Evolutionary conservation across 2,888 invertebrate species (phyloP), one percentile per base, ranked within the genome.

Genomic region (Drosophila anomalipes): DNA sequence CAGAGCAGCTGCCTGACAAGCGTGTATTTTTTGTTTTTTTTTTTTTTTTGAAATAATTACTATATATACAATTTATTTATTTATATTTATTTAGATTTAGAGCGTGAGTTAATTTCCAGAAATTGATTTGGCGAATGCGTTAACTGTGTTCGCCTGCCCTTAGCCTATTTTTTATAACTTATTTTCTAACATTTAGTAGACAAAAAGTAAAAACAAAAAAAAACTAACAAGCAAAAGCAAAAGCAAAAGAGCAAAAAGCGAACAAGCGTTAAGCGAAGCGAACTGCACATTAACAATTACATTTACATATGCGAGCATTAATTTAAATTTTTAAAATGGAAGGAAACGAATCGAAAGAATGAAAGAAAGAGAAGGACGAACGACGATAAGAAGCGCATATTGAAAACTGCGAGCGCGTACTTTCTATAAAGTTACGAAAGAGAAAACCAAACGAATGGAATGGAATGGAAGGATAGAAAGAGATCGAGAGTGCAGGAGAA

Each of bases 341-440:
- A 67, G 33, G 47, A 28, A 70, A 74, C 26, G 19, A 74, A 57
- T 47, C 58, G 67, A 58, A 72, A 59, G 49, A 49, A 26, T 54
- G 26, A 66, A 26, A 59, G 26, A 68, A 60, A 52, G 52, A 79
- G 71, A 65, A 37, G 65, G 37, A 66, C 4, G 26, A 56, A 37
- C 6, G 35, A 49, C 22, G 47, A 33, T 61, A 63, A 57, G 26
- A 67, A 74, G 52, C 68, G 83, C 83, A 73, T 84, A 81, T 74
- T 54, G 57, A 70, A 62, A 65, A 69, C 62, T 85, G 79, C 82
- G 82, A 67, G 91, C 88, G 52, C 72, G 91, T 91, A 92, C 92
- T 92, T 92, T 92, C 92, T 92, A 92, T 92, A 90, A 92, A 91
- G 92, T 92, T 89, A 83, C 89, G 70, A 88, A 91, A 92, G 84